A percentile compares a stretch with the other conserved stretches of the same genome.
Conservation (phyloP, 2,797 vertebrate genomes). For the Clarias laeviceps region DNA sequence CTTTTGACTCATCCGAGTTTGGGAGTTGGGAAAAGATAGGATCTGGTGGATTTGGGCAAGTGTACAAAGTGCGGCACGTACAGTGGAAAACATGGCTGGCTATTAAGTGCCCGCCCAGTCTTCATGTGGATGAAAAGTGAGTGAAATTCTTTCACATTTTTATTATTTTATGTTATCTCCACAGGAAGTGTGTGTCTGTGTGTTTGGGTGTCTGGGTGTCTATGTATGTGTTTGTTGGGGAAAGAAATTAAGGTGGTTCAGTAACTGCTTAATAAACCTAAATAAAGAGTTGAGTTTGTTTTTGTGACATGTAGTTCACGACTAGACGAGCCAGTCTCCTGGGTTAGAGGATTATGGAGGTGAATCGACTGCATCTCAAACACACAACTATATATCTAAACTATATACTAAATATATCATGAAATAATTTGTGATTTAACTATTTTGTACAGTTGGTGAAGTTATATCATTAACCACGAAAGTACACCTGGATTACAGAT, state of each 20-base stretch:
- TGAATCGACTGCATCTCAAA: neutral
- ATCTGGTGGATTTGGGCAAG: conserved; percentile 96
- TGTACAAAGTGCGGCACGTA: conserved; percentile 94
- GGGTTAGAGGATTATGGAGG: neutral
- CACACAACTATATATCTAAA: too few relatives aligned
- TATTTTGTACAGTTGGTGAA: neutral
- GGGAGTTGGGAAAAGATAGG: conserved; percentile 94
- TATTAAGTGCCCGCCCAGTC: conserved; percentile 95
- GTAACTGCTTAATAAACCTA: neutral
- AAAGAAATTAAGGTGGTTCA: neutral
- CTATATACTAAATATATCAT: neutral
- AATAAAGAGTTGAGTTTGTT: conserved; percentile 36
- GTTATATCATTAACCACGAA: neutral
- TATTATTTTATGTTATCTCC: neutral
- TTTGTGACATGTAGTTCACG: conserved; percentile 23
- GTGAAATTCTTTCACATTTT: conserved; percentile 54
- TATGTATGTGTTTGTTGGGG: neutral
- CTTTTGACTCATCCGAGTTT: conserved; percentile 89
- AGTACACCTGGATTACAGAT: neutral
- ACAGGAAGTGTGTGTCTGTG: conserved; percentile 13
- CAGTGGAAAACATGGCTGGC: conserved; percentile 98
- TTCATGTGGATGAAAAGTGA: conserved; percentile 96
- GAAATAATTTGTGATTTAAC: neutral
- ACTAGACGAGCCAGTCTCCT: neutral
- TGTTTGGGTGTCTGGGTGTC: conserved; percentile 3